Base-by-base conservation (phyloP, 2,113 vertebrate genomes). In the Vanacampus margaritifer region DNA sequence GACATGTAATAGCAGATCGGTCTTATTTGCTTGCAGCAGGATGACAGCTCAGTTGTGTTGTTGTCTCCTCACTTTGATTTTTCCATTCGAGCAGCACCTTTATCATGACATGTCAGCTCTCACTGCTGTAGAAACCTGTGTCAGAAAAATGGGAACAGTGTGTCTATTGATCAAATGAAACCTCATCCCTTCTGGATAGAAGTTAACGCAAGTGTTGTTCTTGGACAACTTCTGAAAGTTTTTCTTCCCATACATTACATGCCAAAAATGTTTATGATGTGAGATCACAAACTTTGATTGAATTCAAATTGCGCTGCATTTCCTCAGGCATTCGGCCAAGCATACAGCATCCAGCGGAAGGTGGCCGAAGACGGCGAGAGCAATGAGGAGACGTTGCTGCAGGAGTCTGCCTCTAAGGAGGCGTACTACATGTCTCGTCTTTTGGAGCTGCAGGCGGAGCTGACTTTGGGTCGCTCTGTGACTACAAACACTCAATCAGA, bases 321-420 rank as follows among this genome's bases (percentile, higher is more conserved):
- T 72, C 58, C 58, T 4, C 90, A 99, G 97, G 97, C 97, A 0
- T 99, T 99, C 48, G 95, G 97, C 48, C 97, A 98, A 76, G 98
- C 96, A n/a, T 97, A 96, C 84, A 95, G 94, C 0, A 94, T 94
- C 81, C 97, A 99, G 86, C 95, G 97, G 23, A 98, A 98, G 85
- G 96, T 98, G 37, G 97, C 97, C 0, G 95, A 96, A 87, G 95
- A 98, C 85, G 96, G 97, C 0, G 97, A 99, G 84, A 96, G 88
- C 0, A 95, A 95, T 17, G 97, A 99, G 72, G 97, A 99, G 83
- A 96, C 94, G 0, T 89, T 99, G 19, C 93, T 99, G 50, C 95
- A 95, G 88, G 97, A 99, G 78, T 98, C 95, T 0, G 96, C 97
- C 0, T 97, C 93, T 0, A 99, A 97, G 86, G 97, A 99, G 86